Percentiles rank a stretch among this genome's conserved stretches.
Conservation (phyloP, 2,113 vertebrate genomes). For the Sterrhoptilus dennistouni region DNA sequence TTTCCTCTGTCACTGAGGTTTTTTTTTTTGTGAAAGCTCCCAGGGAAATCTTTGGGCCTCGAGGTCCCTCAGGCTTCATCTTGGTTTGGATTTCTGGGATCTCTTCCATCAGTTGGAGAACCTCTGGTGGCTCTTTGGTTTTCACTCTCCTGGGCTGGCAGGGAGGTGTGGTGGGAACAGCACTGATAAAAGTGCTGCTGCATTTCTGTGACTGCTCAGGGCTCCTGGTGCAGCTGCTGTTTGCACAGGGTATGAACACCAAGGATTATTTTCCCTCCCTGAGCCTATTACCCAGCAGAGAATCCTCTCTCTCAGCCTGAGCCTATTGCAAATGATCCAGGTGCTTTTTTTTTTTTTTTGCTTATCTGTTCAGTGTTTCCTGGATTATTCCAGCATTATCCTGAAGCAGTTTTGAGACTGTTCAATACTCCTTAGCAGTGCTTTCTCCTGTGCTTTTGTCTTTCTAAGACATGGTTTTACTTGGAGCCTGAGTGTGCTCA, state of each 20-base stretch:
- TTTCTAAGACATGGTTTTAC: not conserved
- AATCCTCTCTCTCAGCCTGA: not conserved
- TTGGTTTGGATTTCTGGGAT: not conserved
- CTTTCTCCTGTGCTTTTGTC: not conserved
- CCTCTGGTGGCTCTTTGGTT: not conserved
- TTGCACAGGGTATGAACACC: not conserved
- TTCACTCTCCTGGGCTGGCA: not conserved
- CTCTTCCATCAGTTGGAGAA: not conserved
- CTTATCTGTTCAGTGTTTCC: not conserved
- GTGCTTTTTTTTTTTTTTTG: not conserved
- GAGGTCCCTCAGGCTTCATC: not conserved
- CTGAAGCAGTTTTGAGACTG: not conserved
- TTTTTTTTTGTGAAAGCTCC: not conserved
- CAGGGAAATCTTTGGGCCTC: not conserved
- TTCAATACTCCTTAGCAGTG: not conserved
- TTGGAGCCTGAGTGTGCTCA: not conserved
- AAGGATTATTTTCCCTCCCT: not conserved
- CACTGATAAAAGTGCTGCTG: not conserved
- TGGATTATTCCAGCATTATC: slow-evolving; percentile 23
- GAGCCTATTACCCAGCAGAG: not conserved
- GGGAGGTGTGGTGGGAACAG: not conserved
- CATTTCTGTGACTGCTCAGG: not conserved
- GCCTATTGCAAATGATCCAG: not conserved
- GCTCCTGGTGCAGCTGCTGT: not conserved
- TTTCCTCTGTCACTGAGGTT: not conserved